Base-by-base conservation (phyloP, 2,113 vertebrate genomes). In the Microtus oregoni region DNA sequence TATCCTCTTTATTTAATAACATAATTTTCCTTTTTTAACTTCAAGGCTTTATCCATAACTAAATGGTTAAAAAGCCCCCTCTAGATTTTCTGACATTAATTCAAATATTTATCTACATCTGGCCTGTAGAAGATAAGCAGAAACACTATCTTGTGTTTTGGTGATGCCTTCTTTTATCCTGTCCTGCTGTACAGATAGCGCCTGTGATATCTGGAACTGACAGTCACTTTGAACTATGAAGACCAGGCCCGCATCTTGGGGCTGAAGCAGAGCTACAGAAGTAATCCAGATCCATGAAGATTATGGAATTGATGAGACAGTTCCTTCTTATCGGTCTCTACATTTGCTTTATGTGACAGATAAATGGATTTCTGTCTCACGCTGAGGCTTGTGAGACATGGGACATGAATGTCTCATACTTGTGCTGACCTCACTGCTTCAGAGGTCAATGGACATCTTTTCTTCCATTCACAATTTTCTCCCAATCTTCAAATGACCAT, bases 401-500 rank as follows among this genome's bases (percentile, higher is more conserved):
- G 52, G 14, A 44, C 28, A 44, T 26, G 35, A 3, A 50, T 30
- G 11, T 2, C 32, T 24, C 55, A 8, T 14, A 50, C 17, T 6
- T 85, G 2, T 10, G 10, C 22, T 47, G 65, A 11, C 4, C n/a
- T 86, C 13, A 65, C 13, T 7, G 65, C 41, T 26, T 88, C 28
- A 20, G 67, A 58, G 55, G 89, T 26, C 58, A 47, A 63, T 9
- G 82, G 87, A 93, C 85, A 67, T 0, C 12, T 19, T 70, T 19
- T 5, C 50, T 10, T 86, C 44, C 4, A 20, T 20, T 70, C 4
- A 28, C 55, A 32, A n/a, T 83, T 91, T 89, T 58, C 30, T n/a
- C 86, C 78, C 28, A 50, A n/a, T 67, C n/a, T 15, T 92, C 82
- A 82, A 94, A 91, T 89, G 30, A 35, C 75, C 68, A 86, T 58